Evolutionary conservation across 2,113 vertebrate species (phyloP), one percentile per base, ranked within the genome.

Genomic region (Pterocles gutturalis): DNA sequence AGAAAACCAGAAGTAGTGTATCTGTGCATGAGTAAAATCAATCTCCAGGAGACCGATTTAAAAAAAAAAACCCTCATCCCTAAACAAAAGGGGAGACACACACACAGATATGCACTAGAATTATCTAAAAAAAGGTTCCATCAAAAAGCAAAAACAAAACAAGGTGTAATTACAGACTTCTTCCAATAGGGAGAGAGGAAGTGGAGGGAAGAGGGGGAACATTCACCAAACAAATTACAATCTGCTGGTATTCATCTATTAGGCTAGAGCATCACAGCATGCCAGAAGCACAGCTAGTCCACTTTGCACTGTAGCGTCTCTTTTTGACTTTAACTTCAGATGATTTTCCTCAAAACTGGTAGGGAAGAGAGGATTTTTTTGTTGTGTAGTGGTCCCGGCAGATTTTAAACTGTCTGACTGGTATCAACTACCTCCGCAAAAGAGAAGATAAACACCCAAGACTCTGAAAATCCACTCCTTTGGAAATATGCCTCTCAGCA

Each of bases 171-270:
- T 79, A 31, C 28, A 31, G 15, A 77, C 7, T 51, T 10, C 38
- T 36, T 89, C 45, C 36, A 48, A 36, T 0, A 0, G 18, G 5
- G 18, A 79, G 53, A 18, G 43, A 85, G 64, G 31, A 48, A 43
- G 10, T 22, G 8, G 18, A 72, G 29, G 57, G 10, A 72, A 38
- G 21, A 58, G 64, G 46, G 9, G 4, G 17, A 90, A 31, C 41
- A 12, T 31, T 69, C 25, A 75, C 12, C 71, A 21, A 73, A 53
- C 29, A 34, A 82, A 16, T 13, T 69, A 45, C 48, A 53, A 25
- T 58, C 55, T 49, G 2, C 11, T 45, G 15, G 25, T 25, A 48
- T 34, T 25, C 22, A 18, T 51, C 17, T n/a, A 21, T 57, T 60
- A 62, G 45, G 25, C 29, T 82, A 48, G 55, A 70, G n/a, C 17